Percentiles rank a stretch among this genome's conserved stretches.
phyloP scores from a whole-genome alignment of 2,888 invertebrate genomes.

The Diarsia dahlii region DNA sequence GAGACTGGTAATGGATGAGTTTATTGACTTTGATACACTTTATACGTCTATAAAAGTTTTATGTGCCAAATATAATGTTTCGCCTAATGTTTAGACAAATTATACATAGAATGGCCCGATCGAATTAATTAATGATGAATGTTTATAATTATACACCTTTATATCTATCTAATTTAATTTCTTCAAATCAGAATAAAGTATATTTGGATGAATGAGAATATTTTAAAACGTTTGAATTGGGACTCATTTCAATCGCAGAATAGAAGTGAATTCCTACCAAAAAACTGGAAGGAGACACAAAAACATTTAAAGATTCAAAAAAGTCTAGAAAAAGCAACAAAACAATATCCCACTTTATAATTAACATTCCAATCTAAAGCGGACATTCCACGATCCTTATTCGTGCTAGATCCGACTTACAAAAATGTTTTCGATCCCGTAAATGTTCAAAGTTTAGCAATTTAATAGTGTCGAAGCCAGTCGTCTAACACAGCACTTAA shows the following conservation, averaged over 20 bases:
- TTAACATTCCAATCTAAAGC: slow-evolving; percentile 71
- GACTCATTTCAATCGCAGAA: not conserved
- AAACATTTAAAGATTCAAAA: slow-evolving; percentile 10
- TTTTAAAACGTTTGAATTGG: not conserved
- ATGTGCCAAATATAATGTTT: slow-evolving; percentile 61
- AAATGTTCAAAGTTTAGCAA: slow-evolving; percentile 82
- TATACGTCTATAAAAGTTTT: slow-evolving; percentile 58
- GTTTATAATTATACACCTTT: slow-evolving; percentile 33
- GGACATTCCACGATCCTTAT: slow-evolving; percentile 64
- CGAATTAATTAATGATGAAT: slow-evolving; percentile 44
- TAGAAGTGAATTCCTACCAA: not conserved
- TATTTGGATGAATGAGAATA: not conserved
- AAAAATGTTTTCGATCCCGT: slow-evolving; percentile 83
- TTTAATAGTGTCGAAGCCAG: slow-evolving; percentile 84
- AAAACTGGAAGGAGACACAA: not conserved
- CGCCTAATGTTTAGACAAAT: slow-evolving; percentile 59
- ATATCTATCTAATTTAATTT: slow-evolving; percentile 24
- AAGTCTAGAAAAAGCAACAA: slow-evolving; percentile 44
- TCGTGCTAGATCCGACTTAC: slow-evolving; percentile 68
- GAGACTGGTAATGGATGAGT: slow-evolving; percentile 63
- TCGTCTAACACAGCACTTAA: slow-evolving; percentile 82
- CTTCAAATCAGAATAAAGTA: not conserved
- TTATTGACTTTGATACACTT: slow-evolving; percentile 68
- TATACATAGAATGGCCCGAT: slow-evolving; percentile 36
- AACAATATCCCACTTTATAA: slow-evolving; percentile 64